Evolutionary conservation across 2,113 vertebrate species (phyloP), one percentile per base, ranked within the genome.

Genomic region (Emydocephalus ijimae): DNA sequence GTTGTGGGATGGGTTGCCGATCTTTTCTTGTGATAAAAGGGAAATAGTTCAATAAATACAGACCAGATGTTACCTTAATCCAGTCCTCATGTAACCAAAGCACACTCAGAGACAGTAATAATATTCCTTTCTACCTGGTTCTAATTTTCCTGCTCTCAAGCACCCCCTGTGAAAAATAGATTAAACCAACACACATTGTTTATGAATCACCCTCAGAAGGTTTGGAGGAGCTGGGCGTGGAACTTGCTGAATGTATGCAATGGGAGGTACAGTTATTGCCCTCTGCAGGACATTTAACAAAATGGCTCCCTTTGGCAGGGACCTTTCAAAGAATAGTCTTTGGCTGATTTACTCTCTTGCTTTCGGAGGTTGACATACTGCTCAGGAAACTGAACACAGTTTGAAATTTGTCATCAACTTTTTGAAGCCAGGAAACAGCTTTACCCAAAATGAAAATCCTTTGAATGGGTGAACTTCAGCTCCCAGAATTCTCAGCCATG

Each of bases 41-140:
- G 97, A 98, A 98, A 98, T 98, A 98, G 97, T 98, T 97, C 96
- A 97, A 98, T 98, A 98, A 98, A 98, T 98, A 97, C 52, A 93
- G 97, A 97, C 97, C 97, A 98, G 98, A 98, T 98, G 98, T 98
- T 98, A 98, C 98, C 98, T 97, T 98, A 98, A 98, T 98, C 97
- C 96, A 95, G 97, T 98, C 98, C 98, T 97, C 97, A 98, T 98
- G 98, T 98, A 97, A 90, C 96, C 95, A 97, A 97, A 96, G 97
- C 97, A 97, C 96, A 97, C 97, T 96, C 94, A 93, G 97, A 97
- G 97, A 97, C 97, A 97, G 97, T 97, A 97, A 98, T 97, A 97
- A 97, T 96, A 97, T 97, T 95, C 95, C 95, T 92, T 97, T 98
- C 97, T 98, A 98, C 97, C 97, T 98, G 98, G 96, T 98, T 98